Base-by-base conservation (phyloP, 1,140 invertebrate genomes). In the Magallana angulata region DNA sequence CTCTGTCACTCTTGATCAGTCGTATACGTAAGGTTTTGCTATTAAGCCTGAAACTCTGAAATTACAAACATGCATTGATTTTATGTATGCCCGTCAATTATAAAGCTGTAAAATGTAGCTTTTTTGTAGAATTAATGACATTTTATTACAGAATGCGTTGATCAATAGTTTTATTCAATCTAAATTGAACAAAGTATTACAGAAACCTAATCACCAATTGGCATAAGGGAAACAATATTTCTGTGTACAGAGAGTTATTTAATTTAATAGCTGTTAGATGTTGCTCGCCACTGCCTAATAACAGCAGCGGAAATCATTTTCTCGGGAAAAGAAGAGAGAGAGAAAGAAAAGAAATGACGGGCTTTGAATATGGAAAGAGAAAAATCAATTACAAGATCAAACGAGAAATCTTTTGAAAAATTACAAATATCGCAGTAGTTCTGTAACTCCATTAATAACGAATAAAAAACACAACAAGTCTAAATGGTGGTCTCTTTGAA, bases 231-330 rank as follows among this genome's bases (percentile, higher is more conserved):
- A 30, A 8, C 68, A 30, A 30, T 30, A 76, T 12, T 76, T 76
- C 36, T 76, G 24, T 30, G 8, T 30, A 11, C 68, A 48, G 36
- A 11, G 4, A 18, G 11, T 36, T 36, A 76, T 30, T 76, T 76
- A 76, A 76, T 8, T 30, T 76, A 9, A 76, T 76, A 30, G 68
- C 68, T 18, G 68, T 76, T 30, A 12, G 68, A 76, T 76, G 68
- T 76, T 30, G 68, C 24, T 18, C 24, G 3, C 24, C 11, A 30
- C 24, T 76, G 24, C 68, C 36, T 30, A 76, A 36, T 76, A 30
- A 48, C 68, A 12, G 24, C 24, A 76, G 36, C 68, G 68, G 68
- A 76, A 76, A 30, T 30, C 24, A 76, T 24, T 76, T 76, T 24
- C 24, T 24, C 11, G 24, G 68, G 24, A 76, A 76, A 76, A 18